Evolutionary conservation across 2,888 invertebrate genomes (phyloP), one percentile per base, ranked within the genome.

Genomic region (Allolobophora icterica): DNA sequence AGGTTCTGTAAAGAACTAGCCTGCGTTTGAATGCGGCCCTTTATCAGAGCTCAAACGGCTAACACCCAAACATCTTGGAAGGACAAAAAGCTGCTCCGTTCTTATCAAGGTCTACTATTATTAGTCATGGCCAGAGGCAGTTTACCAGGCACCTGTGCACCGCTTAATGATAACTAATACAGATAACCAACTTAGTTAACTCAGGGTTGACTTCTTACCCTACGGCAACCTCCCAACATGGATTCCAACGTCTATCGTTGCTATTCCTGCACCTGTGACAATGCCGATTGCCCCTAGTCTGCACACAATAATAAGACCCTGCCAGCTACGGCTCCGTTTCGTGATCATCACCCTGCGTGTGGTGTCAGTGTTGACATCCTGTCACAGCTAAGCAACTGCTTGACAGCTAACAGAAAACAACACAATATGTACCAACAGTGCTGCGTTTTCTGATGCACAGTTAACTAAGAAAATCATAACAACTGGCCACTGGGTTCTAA

Each of bases 81-180:
- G n/a, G 71, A 71, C 58, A 71, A 71, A 71, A 71, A 71, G 71
- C 71, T 71, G 11, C 71, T 30, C n/a, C 8, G 71, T 71, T 71
- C 71, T n/a, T 71, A 71, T 71, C 71, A 13, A 71, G 71, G 71
- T n/a, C 71, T 71, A 71, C n/a, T 71, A 71, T 71, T 71, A 71
- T 71, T 71, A 71, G 71, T 71, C 71, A 71, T 71, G 0, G 71
- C 71, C 71, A 5, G n/a, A 71, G 71, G 71, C 71, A 71, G 71
- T 8, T 71, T 71, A 71, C 71, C 71, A 71, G 71, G 71, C n/a
- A 71, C 71, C 71, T 71, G n/a, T 71, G 71, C 71, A 71, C 71
- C 71, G 0, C 6, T 71, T 71, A 71, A 71, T 71, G 71, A 71
- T 71, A 71, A 71, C 71, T 71, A 71, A 71, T 71, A 71, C 30